Evolutionary conservation across 2,888 invertebrate species (phyloP).

Genomic region (Dichetophora obliterata): DNA sequence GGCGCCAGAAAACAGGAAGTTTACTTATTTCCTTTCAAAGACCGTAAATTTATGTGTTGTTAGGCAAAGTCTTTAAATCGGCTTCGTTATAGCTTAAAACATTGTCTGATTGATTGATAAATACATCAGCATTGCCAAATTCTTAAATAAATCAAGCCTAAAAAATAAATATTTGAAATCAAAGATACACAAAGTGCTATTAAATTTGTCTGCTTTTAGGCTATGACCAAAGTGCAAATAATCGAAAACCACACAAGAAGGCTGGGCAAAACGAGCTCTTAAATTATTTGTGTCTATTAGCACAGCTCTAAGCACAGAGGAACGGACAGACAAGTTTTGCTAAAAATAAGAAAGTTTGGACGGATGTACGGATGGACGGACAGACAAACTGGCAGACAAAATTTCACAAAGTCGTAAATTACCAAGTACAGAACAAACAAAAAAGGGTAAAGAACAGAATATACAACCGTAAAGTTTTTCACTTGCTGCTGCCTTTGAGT

Average conservation of each 20-base stretch:
- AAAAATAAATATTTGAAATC: too few relatives aligned
- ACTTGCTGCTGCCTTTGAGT: neutral
- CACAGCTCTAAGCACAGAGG: neutral
- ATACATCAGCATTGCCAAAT: too few relatives aligned
- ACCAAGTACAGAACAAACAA: neutral
- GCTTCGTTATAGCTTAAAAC: too few relatives aligned
- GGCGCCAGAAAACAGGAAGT: too few relatives aligned
- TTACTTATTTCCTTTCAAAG: too few relatives aligned
- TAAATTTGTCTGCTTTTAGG: neutral
- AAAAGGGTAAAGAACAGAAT: too few relatives aligned
- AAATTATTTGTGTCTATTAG: slow-evolving; percentile 11
- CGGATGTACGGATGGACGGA: neutral
- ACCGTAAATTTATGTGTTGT: too few relatives aligned
- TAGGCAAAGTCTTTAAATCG: too few relatives aligned
- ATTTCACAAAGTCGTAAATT: neutral
- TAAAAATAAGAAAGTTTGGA: neutral
- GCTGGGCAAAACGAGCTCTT: neutral
- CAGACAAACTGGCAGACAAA: slow-evolving; percentile 6
- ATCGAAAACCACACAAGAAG: slow-evolving; percentile 15
- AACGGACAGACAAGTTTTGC: neutral
- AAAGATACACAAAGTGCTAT: neutral
- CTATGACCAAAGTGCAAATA: neutral
- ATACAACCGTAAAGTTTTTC: too few relatives aligned
- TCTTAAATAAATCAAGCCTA: too few relatives aligned
- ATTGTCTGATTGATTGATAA: too few relatives aligned